Percentiles rank a stretch among this genome's conserved stretches.
Evolutionary conservation across 2,113 vertebrate genomes (phyloP).

Genomic region (Psilopsiagon aymara): DNA sequence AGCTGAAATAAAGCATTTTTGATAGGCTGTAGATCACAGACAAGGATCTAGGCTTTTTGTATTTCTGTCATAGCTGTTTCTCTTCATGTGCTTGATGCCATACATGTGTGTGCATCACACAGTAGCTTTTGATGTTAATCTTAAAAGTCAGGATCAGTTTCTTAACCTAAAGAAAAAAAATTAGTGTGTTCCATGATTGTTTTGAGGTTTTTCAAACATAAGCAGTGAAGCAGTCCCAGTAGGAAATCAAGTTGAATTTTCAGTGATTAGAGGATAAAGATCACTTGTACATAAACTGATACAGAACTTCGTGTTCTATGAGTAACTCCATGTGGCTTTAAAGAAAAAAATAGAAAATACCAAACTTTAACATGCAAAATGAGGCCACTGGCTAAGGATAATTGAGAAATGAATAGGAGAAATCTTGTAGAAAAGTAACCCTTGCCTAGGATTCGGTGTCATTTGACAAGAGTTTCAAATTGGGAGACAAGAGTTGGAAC

Average conservation of each 20-base stretch:
- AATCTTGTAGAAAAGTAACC: not conserved
- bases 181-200: not conserved
- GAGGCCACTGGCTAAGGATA: not conserved
- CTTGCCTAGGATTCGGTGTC: not conserved
- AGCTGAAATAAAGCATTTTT: not conserved
- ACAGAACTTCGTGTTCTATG: not conserved
- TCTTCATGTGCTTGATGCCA: not conserved
- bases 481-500: not conserved
- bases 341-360: not conserved
- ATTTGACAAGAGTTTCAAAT: not conserved
- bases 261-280: not conserved
- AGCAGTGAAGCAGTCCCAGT: not conserved
- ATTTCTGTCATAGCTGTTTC: not conserved
- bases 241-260: not conserved
- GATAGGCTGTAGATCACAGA: not conserved
- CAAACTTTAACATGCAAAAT: not conserved
- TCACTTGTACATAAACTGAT: not conserved
- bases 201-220: fast-evolving
- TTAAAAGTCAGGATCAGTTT: not conserved
- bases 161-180: not conserved
- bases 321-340: not conserved
- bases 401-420: not conserved
- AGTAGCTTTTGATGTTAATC: not conserved
- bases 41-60: not conserved
- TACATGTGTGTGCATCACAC: not conserved